Base-by-base conservation (phyloP, 2,113 vertebrate genomes). In the Lota lota region DNA sequence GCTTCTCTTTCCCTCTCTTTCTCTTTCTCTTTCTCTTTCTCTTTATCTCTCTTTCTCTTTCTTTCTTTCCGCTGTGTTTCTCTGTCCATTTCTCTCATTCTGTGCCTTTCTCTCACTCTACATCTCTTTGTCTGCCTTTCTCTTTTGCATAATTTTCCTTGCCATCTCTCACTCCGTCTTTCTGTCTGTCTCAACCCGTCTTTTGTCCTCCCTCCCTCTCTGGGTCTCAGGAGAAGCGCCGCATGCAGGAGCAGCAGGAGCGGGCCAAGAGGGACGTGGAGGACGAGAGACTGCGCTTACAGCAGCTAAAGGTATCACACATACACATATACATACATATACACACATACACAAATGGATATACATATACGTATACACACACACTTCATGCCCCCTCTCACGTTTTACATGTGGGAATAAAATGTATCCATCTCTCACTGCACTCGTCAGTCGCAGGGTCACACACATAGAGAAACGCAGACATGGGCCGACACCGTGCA, bases 231-330 rank as follows among this genome's bases (percentile, higher is more conserved):
- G 94, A 94, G 86, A 95, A 94, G 84, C 89, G 91, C 40, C 87
- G 91, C 62, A 80, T 93, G 81, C 92, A 93, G 78, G 94, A 95
- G 72, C 89, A 92, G 78, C 85, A 95, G 80, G 86, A 94, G 28
- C 80, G 85, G 58, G 87, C 86, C 64, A 91, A 80, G 76, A 87
- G 93, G 69, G 94, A 95, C 67, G 89, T 93, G 87, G 95, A 95
- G 73, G 93, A 95, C 40, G 93, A 96, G 88, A 93, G 83, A 79
- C 83, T 95, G 64, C 85, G 93, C 74, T 88, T 92, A 58, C 89
- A 93, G 80, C 92, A 95, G 74, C 90, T 94, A 36, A 95, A 95
- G 94, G 95, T 93, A 70, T 53, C 21, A 17, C 59, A 21, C 63
- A 64, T n/a, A 50, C 64, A 78, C 72, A 70, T 70, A 70, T 58